A percentile compares a stretch with the other conserved stretches of the same genome.
Evolutionary conservation across 2,797 vertebrate genomes (phyloP).

Genomic region (Phoxinus dragarum): DNA sequence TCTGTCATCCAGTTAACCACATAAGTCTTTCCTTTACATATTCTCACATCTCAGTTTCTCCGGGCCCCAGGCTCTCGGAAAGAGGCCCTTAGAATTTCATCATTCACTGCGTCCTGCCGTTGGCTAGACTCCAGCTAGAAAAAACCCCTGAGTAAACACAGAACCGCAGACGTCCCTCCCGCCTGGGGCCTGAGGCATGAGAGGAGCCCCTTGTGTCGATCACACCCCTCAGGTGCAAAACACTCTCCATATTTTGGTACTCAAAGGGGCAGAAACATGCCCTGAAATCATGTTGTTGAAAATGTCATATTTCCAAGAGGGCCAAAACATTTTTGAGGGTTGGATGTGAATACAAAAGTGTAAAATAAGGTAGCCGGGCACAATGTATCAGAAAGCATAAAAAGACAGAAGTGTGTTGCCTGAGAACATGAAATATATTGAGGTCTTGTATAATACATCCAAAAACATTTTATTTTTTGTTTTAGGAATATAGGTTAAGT

Average conservation of each 20-base stretch:
- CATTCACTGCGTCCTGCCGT: constrained; percentile 68
- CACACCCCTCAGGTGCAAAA: constrained; percentile 36
- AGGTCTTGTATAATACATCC: neutral
- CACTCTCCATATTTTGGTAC: constrained; percentile 16
- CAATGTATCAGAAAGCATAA: neutral
- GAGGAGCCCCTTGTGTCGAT: constrained; percentile 63
- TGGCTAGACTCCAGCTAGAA: constrained; percentile 64
- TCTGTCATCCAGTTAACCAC: neutral
- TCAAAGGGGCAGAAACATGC: constrained; percentile 14
- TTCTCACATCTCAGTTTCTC: constrained; percentile 22
- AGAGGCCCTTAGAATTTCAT: constrained; percentile 67
- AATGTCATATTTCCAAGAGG: neutral
- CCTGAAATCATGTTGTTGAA: neutral
- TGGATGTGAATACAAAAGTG: neutral
- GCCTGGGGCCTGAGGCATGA: constrained; percentile 48
- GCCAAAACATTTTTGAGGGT: neutral
- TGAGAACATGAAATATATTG: neutral
- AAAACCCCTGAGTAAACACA: constrained; percentile 66
- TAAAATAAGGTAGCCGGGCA: neutral
- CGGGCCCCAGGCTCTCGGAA: neutral
- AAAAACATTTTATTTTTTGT: neutral
- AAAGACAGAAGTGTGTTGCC: neutral
- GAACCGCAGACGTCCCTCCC: constrained; percentile 62
- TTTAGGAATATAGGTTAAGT: neutral
- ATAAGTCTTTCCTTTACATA: neutral